Conservation (phyloP, 2,113 vertebrate species). For the Pterophyllum scalare region DNA sequence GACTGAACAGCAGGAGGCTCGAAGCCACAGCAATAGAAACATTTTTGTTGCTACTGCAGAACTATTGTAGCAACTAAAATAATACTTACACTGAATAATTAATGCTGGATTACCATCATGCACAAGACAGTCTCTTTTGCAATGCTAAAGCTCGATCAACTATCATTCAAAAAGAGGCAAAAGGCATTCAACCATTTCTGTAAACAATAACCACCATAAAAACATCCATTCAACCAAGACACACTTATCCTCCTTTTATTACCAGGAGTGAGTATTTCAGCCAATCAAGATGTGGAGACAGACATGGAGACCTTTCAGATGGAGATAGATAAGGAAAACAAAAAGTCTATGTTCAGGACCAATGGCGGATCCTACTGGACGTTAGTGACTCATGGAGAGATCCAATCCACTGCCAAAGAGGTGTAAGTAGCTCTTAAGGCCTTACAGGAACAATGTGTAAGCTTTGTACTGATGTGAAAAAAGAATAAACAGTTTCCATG, state of each 20-base stretch:
- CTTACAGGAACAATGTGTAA: background rate
- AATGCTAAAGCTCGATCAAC: constrained; percentile 1
- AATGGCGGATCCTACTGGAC: constrained; percentile 93
- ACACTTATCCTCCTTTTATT: constrained; percentile 13
- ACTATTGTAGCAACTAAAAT: background rate
- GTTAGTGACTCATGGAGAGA: constrained; percentile 91
- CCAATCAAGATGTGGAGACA: constrained; percentile 95
- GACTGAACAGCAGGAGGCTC: background rate
- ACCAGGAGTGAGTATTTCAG: constrained; percentile 92
- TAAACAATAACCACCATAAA: background rate
- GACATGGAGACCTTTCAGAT: constrained; percentile 97
- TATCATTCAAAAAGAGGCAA: background rate
- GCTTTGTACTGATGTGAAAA: background rate
- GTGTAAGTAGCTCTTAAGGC: constrained; percentile 80
- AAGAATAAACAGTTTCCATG: background rate
- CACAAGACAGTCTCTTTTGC: background rate
- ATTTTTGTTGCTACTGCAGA: background rate
- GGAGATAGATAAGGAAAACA: constrained; percentile 91
- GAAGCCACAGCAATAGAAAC: background rate
- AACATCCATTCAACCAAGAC: background rate
- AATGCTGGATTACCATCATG: background rate
- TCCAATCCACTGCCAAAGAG: constrained; percentile 91
- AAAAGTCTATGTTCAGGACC: constrained; percentile 91
- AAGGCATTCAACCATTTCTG: background rate
- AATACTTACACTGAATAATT: background rate